Percentiles rank a stretch among this genome's conserved stretches.
Conservation (phyloP, 2,797 vertebrate species). For the Phrynocephalus forsythii region DNA sequence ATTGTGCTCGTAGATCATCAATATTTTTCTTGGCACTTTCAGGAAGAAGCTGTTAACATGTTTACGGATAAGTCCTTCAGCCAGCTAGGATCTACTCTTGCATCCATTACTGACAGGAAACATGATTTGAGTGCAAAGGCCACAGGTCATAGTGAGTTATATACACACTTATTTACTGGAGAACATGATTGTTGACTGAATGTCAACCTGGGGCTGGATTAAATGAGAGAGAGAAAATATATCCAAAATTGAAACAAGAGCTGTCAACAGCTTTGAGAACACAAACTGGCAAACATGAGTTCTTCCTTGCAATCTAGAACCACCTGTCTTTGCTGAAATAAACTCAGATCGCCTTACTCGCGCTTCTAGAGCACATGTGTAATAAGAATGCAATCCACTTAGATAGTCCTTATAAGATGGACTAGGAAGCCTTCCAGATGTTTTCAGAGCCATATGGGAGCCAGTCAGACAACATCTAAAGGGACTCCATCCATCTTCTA, state of each 20-base stretch:
- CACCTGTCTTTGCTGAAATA: background rate
- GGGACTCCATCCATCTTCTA: background rate
- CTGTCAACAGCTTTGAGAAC: slow-evolving; percentile 11
- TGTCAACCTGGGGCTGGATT: background rate
- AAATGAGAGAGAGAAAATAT: background rate
- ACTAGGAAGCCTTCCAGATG: background rate
- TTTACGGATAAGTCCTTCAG: background rate
- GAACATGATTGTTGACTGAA: background rate
- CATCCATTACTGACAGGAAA: slow-evolving; percentile 18
- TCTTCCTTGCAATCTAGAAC: background rate
- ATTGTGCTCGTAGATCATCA: background rate
- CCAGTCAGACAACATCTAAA: background rate
- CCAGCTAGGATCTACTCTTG: background rate
- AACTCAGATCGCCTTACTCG: background rate
- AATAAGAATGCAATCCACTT: background rate
- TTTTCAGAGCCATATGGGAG: background rate
- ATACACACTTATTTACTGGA: background rate
- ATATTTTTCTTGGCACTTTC: slow-evolving; percentile 5
- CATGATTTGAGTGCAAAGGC: slow-evolving; percentile 24
- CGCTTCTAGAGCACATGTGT: background rate
- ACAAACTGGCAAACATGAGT: background rate
- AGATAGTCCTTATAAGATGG: background rate
- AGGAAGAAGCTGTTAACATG: slow-evolving; percentile 21
- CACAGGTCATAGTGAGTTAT: background rate
- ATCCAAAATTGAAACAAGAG: background rate